phyloP scores from a whole-genome alignment of 2,797 vertebrate species.

The Siniperca scherzeri region DNA sequence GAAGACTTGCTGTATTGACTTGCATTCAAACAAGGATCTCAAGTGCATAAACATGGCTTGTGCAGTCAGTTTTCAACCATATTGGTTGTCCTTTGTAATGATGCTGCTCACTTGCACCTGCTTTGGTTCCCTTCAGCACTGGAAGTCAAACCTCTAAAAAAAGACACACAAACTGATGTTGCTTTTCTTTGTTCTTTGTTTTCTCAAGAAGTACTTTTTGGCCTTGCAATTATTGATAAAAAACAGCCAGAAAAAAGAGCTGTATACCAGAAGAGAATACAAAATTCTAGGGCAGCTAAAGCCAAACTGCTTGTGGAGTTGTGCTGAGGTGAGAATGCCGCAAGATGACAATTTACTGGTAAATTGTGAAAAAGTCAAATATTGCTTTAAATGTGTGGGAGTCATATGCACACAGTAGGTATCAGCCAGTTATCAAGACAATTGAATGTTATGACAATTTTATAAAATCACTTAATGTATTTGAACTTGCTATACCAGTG shows the following conservation, averaged over 20 bases:
- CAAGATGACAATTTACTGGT: slow-evolving; percentile 7
- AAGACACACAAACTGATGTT: slow-evolving; percentile 18
- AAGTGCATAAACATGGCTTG: slow-evolving; percentile 17
- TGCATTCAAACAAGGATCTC: slow-evolving; percentile 29
- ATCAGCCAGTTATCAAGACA: slow-evolving; percentile 12
- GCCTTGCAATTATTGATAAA: slow-evolving; percentile 57
- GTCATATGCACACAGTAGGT: slow-evolving; percentile 2
- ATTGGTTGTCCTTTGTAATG: slow-evolving; percentile 19
- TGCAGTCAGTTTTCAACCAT: slow-evolving; percentile 10
- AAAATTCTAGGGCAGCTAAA: slow-evolving; percentile 17
- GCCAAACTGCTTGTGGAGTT: slow-evolving; percentile 13
- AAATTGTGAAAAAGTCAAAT: slow-evolving; percentile 25
- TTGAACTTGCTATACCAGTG: slow-evolving; percentile 34
- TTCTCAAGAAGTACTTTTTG: slow-evolving; percentile 46
- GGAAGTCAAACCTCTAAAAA: slow-evolving; percentile 26
- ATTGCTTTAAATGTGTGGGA: slow-evolving; percentile 18
- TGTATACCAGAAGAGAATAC: slow-evolving; percentile 31
- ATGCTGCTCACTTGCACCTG: slow-evolving; percentile 23
- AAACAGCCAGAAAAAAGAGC: slow-evolving; percentile 9
- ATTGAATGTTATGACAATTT: slow-evolving; percentile 22
- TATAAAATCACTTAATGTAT: slow-evolving; percentile 33
- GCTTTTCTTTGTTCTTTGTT: slow-evolving; percentile 46
- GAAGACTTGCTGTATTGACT: slow-evolving; percentile 15
- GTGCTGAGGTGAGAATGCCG: slow-evolving; percentile 14
- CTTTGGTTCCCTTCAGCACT: slow-evolving; percentile 28